These are phyloP conservation scores for Phainopepla nitens DNA, from an alignment of 2,113 vertebrate genomes.

Conservation along the genomic window DNA sequence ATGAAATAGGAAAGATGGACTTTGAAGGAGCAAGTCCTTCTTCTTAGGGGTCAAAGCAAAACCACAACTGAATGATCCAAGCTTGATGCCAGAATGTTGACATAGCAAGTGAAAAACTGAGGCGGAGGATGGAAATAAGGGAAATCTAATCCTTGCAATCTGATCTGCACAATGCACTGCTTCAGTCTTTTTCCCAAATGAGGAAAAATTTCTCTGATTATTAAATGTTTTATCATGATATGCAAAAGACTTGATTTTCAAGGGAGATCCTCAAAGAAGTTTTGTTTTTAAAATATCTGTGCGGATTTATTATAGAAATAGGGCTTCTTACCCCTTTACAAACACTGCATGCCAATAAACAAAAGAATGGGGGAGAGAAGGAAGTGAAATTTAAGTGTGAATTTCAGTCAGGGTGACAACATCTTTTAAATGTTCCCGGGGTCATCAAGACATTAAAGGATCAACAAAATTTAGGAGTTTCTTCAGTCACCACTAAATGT, in stretches of 20 bases:
- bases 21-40: background rate
- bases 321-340: background rate
- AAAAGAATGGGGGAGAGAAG: background rate
- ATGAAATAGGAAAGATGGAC: background rate
- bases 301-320: background rate
- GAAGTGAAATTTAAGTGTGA: background rate
- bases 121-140: background rate
- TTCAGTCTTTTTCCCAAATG: background rate
- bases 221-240: background rate
- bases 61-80: rapidly evolving
- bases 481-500: conserved; percentile 32
- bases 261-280: background rate
- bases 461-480: background rate
- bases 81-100: background rate
- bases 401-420: background rate
- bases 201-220: background rate
- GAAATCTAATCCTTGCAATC: background rate
- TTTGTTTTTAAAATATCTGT: background rate
- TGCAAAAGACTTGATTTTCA: background rate
- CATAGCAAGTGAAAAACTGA: background rate
- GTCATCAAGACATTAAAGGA: background rate
- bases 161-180: background rate
- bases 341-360: background rate
- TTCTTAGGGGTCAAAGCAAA: background rate
- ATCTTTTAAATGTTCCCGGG: rapidly evolving